Evolutionary conservation across 2,113 vertebrate species (phyloP), one percentile per base, ranked within the genome.

Genomic region (Oncorhynchus mykiss): DNA sequence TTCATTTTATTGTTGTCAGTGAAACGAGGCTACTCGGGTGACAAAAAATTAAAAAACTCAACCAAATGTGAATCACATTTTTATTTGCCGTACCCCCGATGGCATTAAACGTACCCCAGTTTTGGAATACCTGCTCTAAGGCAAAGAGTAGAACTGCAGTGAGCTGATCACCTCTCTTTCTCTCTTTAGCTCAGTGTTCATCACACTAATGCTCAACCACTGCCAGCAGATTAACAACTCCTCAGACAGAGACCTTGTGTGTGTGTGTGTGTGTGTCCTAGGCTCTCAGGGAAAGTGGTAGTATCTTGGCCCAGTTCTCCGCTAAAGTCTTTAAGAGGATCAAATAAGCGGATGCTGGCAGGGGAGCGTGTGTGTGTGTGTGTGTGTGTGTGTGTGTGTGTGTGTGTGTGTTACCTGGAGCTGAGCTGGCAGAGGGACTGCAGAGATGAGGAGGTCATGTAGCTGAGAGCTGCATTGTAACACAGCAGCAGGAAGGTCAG

Each of bases 401-500:
- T 29, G 57, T 64, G 59, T 60, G 59, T 60, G 59, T 62, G 70
- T 64, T 93, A 99, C 98, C 97, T 96, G 91, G 98, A 99, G 87
- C 95, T 96, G 85, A 99, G 94, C 3, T 96, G 97, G 91, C 97
- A 99, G 81, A 99, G 89, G 1, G 97, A 97, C 81, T 97, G 97
- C 82, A 99, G 94, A 82, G 98, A 99, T 81, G 94, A 92, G 80
- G 92, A 78, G 84, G 94, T 94, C 96, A 99, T 95, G 89, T 96
- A 95, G 88, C 95, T 96, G 90, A 99, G 94, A 85, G 96, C 93
- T 88, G 96, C 94, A 59, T 99, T 99, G 91, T 99, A 99, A 87
- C 96, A 97, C 80, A 98, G 92, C 84, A 99, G 90, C 85, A 99
- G 95, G 87, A 98, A 99, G 76, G 96, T 96, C 93, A 99, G 90